A percentile compares a stretch with the other conserved stretches of the same genome.
Conservation (phyloP, 2,797 vertebrate genomes). For the Alfaro cultratus region DNA sequence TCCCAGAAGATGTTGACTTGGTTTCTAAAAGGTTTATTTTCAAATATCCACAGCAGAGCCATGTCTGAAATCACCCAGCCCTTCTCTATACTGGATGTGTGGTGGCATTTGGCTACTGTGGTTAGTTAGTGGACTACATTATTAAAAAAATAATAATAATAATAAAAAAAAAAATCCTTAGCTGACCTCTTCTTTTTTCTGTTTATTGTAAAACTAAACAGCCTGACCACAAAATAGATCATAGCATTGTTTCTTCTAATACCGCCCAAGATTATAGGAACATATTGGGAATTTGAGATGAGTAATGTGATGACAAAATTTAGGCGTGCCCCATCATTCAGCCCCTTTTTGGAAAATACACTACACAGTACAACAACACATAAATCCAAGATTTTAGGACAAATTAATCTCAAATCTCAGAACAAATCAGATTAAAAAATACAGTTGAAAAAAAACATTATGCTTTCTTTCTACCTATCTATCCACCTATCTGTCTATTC, state of each 20-base stretch:
- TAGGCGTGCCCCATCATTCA: conserved; percentile 33
- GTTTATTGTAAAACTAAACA: conserved; percentile 54
- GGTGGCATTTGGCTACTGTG: conserved; percentile 64
- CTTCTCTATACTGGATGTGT: conserved; percentile 59
- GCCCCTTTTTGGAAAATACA: neutral
- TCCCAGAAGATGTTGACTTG: conserved; percentile 51
- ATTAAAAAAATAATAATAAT: conserved; percentile 26
- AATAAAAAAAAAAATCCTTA: conserved; percentile 33
- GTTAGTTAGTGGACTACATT: conserved; percentile 52
- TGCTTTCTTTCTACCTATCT: neutral
- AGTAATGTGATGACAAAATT: conserved; percentile 45
- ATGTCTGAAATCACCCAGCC: conserved; percentile 58
- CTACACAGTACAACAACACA: neutral
- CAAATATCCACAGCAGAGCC: conserved; percentile 35
- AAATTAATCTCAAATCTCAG: neutral
- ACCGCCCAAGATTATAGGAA: conserved; percentile 17
- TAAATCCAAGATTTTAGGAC: neutral
- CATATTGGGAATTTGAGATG: conserved; percentile 28
- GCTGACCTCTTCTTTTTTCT: conserved; percentile 40
- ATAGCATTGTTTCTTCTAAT: conserved; percentile 8
- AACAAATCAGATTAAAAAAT: neutral
- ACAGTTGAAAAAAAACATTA: neutral
- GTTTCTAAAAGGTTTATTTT: conserved; percentile 62
- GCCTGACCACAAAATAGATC: conserved; percentile 1
- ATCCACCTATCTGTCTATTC: neutral